phyloP scores from a whole-genome alignment of 2,888 invertebrate species.

The Drosophila rellima region DNA sequence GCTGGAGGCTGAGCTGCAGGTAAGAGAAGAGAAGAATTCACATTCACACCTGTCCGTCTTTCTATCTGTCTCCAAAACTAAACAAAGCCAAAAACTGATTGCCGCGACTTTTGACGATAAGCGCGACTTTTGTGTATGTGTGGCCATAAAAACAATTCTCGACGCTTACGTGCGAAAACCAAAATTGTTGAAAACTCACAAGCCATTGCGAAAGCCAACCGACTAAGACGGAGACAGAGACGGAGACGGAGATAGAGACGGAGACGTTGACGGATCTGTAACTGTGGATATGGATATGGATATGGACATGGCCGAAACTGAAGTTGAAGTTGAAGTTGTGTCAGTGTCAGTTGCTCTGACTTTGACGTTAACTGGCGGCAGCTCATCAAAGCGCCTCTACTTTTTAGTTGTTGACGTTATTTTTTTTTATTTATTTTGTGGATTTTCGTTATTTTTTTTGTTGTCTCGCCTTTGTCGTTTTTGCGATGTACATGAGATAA shows the following conservation, averaged over 20 bases:
- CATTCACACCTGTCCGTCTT: not conserved
- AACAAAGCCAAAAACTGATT: slow-evolving; percentile 26
- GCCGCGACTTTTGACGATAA: slow-evolving; percentile 63
- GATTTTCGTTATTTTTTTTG: slow-evolving; percentile 19
- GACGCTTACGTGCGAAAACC: slow-evolving; percentile 79
- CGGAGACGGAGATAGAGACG: not conserved
- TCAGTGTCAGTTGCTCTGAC: slow-evolving; percentile 49
- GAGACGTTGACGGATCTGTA: slow-evolving; percentile 49
- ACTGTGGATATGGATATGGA: slow-evolving; percentile 46
- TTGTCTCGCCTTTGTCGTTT: slow-evolving; percentile 28
- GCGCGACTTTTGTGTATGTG: slow-evolving; percentile 60
- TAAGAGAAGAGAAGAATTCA: slow-evolving; percentile 85
- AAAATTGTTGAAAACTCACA: slow-evolving; percentile 55
- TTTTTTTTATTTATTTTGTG: slow-evolving; percentile 21
- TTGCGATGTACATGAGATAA: slow-evolving; percentile 41
- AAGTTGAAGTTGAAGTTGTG: slow-evolving; percentile 28
- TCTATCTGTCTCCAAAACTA: slow-evolving; percentile 7
- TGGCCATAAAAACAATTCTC: slow-evolving; percentile 78
- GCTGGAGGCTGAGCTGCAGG: slow-evolving; percentile 92
- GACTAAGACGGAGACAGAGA: slow-evolving; percentile 6
- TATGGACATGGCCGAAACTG: slow-evolving; percentile 42
- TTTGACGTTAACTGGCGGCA: slow-evolving; percentile 54
- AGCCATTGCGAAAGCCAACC: slow-evolving; percentile 50
- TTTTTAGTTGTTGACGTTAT: slow-evolving; percentile 15
- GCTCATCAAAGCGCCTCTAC: slow-evolving; percentile 65